Base-by-base conservation (phyloP, 2,888 invertebrate species). In the Harmothoe impar region DNA sequence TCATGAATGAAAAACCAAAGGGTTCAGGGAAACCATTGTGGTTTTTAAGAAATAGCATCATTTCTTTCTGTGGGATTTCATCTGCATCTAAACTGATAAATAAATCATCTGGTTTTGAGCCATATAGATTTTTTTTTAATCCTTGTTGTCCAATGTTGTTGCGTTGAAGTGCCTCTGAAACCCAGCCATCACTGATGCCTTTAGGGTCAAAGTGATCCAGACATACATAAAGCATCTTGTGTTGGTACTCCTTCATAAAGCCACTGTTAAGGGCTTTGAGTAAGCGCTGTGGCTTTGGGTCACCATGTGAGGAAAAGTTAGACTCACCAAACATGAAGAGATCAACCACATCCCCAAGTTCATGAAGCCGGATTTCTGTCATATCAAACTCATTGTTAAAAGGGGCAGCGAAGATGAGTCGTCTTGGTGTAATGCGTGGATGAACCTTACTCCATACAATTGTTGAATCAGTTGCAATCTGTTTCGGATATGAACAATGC, bases 261-360 rank as follows among this genome's bases (percentile, higher is more conserved):
- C 89, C 89, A 33, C 20, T 20, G 23, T 29, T 88, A 5, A 88
- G 23, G n/a, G 33, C 33, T 3, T 88, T 29, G 7, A 88, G 56
- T 15, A 88, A 33, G 17, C 88, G n/a, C 15, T 23, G 29, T 7
- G 54, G 54, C 29, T 88, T 88, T n/a, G 88, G 56, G 31, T 88
- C 88, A 23, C 88, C 88, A 56, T 88, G 88, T 29, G 54, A 43
- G 10, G 88, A 54, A 56, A 52, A 88, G 23, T 88, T 88, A 25
- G 88, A 88, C 29, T 88, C 88, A 52, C 52, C 88, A 31, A 88
- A 56, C 52, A 88, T 54, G 31, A 88, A 88, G 31, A 88, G 29
- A 31, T 88, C 88, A 3, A 56, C 56, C 12, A 88, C 56, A 54
- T 88, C 56, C 15, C 29, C 56, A 23, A 56, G 25, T 25, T 88